These are phyloP conservation scores for Idris sp. DNA, from an alignment of 1,140 invertebrate genomes.

Conservation along the genomic window DNA sequence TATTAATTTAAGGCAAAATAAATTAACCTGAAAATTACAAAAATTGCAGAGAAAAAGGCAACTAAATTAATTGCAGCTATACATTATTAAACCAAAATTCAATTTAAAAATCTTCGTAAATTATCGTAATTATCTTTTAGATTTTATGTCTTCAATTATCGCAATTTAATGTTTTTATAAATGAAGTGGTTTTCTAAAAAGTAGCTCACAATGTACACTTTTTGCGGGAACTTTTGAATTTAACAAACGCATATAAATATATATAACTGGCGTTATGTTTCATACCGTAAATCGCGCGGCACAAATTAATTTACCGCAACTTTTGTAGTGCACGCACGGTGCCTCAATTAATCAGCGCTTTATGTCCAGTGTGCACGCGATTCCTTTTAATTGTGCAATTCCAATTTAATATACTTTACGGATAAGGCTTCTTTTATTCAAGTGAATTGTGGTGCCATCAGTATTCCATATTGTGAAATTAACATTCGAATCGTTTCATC, in stretches of 20 bases:
- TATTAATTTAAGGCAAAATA: too few species aligned
- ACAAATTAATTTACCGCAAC: conserved; percentile 34
- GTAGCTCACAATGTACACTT: too few species aligned
- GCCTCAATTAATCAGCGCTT: conserved; percentile 32
- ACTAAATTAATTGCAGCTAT: too few species aligned
- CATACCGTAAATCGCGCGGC: background rate
- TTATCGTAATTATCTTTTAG: too few species aligned
- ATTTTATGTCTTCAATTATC: too few species aligned
- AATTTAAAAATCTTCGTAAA: too few species aligned
- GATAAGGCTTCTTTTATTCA: conserved; percentile 41
- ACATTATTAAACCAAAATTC: too few species aligned
- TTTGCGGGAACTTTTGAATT: conserved; percentile 11
- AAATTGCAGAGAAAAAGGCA: too few species aligned
- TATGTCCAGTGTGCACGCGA: conserved; percentile 32
- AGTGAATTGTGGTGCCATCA: conserved; percentile 32
- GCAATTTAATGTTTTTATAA: too few species aligned
- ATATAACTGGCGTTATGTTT: conserved; percentile 12
- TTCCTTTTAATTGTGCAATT: conserved; percentile 40
- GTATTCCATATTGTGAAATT: conserved; percentile 54
- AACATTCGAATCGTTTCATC: conserved; percentile 60
- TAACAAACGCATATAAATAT: too few species aligned
- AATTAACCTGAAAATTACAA: too few species aligned
- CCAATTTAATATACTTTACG: conserved; percentile 35
- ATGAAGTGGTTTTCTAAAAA: conserved; percentile 2
- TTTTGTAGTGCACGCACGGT: conserved; percentile 9